Evolutionary conservation across 1,140 invertebrate species (phyloP).

Genomic region (Meteorus sp.): DNA sequence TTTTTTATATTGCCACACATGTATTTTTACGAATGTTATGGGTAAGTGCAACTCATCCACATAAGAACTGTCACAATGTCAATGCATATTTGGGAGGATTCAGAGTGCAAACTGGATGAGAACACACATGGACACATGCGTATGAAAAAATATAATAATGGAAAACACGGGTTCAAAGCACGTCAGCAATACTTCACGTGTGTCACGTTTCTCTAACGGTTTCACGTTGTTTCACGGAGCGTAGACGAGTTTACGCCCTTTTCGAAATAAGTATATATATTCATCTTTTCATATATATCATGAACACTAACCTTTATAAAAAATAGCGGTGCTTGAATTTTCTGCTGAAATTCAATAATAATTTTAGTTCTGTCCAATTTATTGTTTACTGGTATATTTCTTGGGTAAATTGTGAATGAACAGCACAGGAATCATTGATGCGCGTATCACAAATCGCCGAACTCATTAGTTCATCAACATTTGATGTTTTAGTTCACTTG

Average conservation of each 20-base stretch:
- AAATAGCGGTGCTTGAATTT: neutral
- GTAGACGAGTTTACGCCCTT: constrained; percentile 10
- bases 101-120: too few relatives aligned
- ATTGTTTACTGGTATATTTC: neutral
- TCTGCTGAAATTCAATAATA: too few relatives aligned
- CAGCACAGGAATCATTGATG: neutral
- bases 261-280: neutral
- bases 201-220: constrained; percentile 33
- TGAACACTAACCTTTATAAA: constrained; percentile 7
- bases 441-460: neutral
- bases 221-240: neutral
- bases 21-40: too few relatives aligned
- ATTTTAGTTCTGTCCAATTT: neutral
- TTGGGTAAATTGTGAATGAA: neutral
- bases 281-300: neutral
- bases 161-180: constrained; percentile 3
- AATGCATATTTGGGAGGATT: too few relatives aligned
- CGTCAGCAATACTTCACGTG: constrained; percentile 29
- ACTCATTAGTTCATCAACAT: constrained; percentile 4
- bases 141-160: neutral
- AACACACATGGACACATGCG: too few relatives aligned
- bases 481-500: too few relatives aligned
- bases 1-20: too few relatives aligned
- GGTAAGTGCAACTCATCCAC: too few relatives aligned
- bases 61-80: too few relatives aligned